These are phyloP conservation scores for Alcedo quadribrachys DNA, from an alignment of 2,797 vertebrate genomes.

Conservation along the genomic window DNA sequence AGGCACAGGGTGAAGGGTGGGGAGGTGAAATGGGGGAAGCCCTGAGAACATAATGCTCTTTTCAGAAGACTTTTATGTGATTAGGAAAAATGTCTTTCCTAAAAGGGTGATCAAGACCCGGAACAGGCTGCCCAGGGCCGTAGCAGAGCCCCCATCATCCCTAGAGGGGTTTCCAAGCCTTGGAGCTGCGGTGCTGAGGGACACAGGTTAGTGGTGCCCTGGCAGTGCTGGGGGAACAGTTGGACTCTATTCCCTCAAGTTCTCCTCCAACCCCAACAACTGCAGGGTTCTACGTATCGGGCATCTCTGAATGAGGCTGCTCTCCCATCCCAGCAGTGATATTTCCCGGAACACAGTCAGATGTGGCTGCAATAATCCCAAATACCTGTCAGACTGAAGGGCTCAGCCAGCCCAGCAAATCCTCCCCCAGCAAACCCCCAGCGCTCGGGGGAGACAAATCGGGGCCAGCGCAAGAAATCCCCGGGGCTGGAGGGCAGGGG, in stretches of 20 bases:
- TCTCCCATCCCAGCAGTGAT: accelerated
- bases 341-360: background rate
- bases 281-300: background rate
- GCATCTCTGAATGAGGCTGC: too few species aligned
- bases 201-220: background rate
- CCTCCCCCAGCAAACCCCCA: background rate
- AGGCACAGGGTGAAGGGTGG: accelerated
- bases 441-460: accelerated
- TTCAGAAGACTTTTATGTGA: background rate
- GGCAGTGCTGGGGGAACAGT: background rate
- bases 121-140: background rate
- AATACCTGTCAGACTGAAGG: accelerated
- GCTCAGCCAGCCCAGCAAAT: accelerated
- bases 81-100: background rate
- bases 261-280: background rate
- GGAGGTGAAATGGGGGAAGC: background rate
- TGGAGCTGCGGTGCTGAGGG: background rate
- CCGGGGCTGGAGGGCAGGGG: accelerated
- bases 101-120: background rate
- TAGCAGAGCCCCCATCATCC: background rate
- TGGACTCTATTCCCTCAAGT: background rate
- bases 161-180: background rate
- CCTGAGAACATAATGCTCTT: accelerated
- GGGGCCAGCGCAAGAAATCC: background rate
- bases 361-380: background rate